These are phyloP conservation scores for Sarcoramphus papa DNA, from an alignment of 2,797 vertebrate genomes.

Conservation along the genomic window DNA sequence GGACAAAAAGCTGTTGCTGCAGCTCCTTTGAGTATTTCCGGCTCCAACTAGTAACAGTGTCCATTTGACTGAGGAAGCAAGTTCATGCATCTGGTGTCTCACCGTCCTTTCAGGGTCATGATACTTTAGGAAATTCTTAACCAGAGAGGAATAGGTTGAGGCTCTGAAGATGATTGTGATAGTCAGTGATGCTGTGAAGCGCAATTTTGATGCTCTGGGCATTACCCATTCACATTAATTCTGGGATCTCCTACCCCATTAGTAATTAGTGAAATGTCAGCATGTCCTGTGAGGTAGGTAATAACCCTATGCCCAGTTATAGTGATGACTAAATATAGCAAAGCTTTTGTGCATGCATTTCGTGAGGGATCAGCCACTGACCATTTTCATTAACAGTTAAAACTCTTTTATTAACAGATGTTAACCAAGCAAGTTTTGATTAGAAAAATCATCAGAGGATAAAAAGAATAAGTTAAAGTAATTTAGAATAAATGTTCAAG, in stretches of 20 bases:
- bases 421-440: background rate
- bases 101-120: rapidly evolving
- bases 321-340: background rate
- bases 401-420: background rate
- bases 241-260: background rate
- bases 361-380: background rate
- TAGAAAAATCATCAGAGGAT: background rate
- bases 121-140: background rate
- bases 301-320: background rate
- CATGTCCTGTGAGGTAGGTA: background rate
- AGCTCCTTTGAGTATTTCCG: background rate
- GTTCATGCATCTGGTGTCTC: background rate
- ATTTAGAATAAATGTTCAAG: background rate
- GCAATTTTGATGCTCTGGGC: background rate
- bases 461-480: background rate
- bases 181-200: background rate
- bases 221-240: background rate
- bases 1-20: background rate
- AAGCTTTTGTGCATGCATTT: background rate
- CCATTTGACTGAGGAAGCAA: background rate
- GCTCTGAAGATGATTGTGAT: background rate
- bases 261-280: background rate
- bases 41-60: background rate
- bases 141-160: background rate
- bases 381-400: background rate